Conservation (phyloP, 2,888 invertebrate species). For the Pristionchus fissidentatus region DNA sequence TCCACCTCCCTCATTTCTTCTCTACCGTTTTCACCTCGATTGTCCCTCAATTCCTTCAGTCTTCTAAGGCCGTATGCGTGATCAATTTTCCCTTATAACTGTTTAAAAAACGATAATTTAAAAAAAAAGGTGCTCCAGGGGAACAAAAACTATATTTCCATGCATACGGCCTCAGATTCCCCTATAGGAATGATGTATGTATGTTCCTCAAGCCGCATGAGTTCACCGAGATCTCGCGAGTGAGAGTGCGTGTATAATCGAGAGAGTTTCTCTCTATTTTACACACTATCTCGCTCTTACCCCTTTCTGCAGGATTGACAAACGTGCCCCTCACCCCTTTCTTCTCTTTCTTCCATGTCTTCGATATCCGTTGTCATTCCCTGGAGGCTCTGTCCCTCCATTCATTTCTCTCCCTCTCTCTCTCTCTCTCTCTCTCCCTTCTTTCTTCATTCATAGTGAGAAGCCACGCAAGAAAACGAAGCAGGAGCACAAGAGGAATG, state of each 20-base stretch:
- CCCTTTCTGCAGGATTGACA: not conserved
- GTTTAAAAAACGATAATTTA: too few species aligned
- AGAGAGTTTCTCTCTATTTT: too few species aligned
- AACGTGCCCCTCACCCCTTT: not conserved
- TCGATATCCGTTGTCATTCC: not conserved
- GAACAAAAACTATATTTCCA: not conserved
- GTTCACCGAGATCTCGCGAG: too few species aligned
- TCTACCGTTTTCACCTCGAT: not conserved
- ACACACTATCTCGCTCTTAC: too few species aligned
- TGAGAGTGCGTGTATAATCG: too few species aligned
- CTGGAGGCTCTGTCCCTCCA: not conserved
- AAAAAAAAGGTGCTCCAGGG: too few species aligned
- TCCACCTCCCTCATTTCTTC: not conserved
- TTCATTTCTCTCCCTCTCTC: constrained; percentile 3
- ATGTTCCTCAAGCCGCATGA: not conserved
- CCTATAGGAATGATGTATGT: not conserved
- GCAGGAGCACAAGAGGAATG: constrained; percentile 32
- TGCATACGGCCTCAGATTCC: not conserved
- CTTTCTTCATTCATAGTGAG: constrained; percentile 37
- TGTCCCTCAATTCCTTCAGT: too few species aligned
- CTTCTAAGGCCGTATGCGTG: too few species aligned
- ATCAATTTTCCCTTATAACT: too few species aligned
- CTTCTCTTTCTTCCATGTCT: not conserved
- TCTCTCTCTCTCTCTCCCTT: not conserved
- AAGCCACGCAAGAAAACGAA: constrained; percentile 19